These are phyloP conservation scores for Caradrina clavipalpis DNA, from an alignment of 2,888 invertebrate genomes.

Conservation along the genomic window DNA sequence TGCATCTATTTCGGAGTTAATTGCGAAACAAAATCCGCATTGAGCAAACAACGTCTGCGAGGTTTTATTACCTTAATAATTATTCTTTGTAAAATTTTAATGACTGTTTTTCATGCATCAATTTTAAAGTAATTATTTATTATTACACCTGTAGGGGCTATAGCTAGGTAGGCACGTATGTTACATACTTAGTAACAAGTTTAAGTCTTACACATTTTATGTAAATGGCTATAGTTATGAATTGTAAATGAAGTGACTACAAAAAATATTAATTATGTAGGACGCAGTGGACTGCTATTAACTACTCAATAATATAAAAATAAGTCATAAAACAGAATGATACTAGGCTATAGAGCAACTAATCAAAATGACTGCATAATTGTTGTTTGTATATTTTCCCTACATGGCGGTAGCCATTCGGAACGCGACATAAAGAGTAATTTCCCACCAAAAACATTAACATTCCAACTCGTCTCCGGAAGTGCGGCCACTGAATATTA, in stretches of 20 bases:
- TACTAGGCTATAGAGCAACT: background rate
- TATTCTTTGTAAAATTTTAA: slow-evolving; percentile 9
- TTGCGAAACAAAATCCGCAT: background rate
- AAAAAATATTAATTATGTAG: slow-evolving; percentile 33
- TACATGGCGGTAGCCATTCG: background rate
- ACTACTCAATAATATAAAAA: background rate
- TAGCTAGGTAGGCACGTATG: slow-evolving; percentile 2
- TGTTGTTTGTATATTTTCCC: background rate
- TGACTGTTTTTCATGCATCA: slow-evolving; percentile 19
- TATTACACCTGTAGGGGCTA: background rate
- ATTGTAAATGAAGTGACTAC: slow-evolving; percentile 19
- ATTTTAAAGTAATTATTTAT: slow-evolving; percentile 8
- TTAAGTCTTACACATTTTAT: slow-evolving; percentile 55
- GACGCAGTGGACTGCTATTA: background rate
- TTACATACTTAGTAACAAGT: background rate
- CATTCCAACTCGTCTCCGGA: slow-evolving; percentile 76
- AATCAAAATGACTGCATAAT: background rate
- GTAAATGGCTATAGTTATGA: slow-evolving; percentile 44
- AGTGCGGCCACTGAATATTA: slow-evolving; percentile 74
- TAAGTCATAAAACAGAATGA: background rate
- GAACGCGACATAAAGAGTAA: slow-evolving; percentile 40
- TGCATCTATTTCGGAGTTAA: background rate
- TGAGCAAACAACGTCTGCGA: background rate
- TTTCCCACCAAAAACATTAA: slow-evolving; percentile 73
- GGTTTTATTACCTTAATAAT: slow-evolving; percentile 5